Evolutionary conservation across 92 coral and sea anemone species (phyloP).

Genomic region (Parazoanthus swiftii): DNA sequence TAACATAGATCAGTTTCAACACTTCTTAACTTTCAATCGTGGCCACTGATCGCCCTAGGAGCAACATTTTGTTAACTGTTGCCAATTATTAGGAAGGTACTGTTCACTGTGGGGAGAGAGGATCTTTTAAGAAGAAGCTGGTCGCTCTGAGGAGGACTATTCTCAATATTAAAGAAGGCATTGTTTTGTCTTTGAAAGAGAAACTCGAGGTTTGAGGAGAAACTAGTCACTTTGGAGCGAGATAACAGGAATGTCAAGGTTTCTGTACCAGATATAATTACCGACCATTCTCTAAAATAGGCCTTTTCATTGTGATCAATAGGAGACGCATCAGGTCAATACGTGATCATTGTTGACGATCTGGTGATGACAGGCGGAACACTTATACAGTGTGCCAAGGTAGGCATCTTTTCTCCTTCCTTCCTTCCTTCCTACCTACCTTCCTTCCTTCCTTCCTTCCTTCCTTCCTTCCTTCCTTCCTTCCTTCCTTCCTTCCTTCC

Average conservation of each 20-base stretch:
- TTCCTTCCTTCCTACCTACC: too few relatives aligned
- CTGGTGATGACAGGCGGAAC: constrained; percentile 98
- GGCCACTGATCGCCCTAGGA: too few relatives aligned
- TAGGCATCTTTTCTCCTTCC: neutral
- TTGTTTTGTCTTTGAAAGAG: too few relatives aligned
- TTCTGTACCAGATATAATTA: too few relatives aligned
- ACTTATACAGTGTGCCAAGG: constrained; percentile 91
- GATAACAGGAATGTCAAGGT: too few relatives aligned
- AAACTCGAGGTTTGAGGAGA: too few relatives aligned
- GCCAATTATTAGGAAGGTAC: neutral
- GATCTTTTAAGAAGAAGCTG: neutral
- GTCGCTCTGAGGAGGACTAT: constrained; percentile 57
- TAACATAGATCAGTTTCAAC: too few relatives aligned
- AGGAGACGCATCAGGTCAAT: constrained; percentile 83
- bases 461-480: too few relatives aligned
- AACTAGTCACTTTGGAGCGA: too few relatives aligned
- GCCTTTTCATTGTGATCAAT: neutral
- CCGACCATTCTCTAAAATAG: neutral
- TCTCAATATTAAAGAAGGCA: constrained; percentile 88
- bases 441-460: neutral
- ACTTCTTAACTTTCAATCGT: too few relatives aligned
- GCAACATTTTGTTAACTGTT: too few relatives aligned
- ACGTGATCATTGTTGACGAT: constrained; percentile 94
- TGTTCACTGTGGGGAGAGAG: neutral
- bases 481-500: too few relatives aligned